These are phyloP conservation scores for Scomber japonicus DNA, from an alignment of 2,113 vertebrate genomes.

Conservation along the genomic window DNA sequence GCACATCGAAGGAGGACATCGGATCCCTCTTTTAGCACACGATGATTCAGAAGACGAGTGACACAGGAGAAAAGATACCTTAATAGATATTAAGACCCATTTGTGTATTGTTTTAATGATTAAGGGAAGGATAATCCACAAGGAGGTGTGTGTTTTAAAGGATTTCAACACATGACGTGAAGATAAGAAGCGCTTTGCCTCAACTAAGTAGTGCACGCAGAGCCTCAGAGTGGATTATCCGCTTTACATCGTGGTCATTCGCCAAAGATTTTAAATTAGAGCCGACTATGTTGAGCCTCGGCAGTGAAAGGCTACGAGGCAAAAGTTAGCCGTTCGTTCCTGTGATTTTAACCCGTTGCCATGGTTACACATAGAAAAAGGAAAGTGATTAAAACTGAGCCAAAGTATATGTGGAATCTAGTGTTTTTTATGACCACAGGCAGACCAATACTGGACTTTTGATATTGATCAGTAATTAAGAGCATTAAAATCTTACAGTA, in stretches of 20 bases:
- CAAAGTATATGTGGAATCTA: background rate
- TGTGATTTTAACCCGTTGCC: no score
- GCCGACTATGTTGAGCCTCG: background rate
- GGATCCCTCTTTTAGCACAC: conserved; percentile 7
- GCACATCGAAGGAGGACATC: conserved; percentile 14
- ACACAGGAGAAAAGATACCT: background rate
- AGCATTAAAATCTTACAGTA: no score
- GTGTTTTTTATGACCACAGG: background rate
- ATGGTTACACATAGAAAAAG: no score
- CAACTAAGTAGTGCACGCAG: conserved; percentile 23
- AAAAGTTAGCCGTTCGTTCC: background rate
- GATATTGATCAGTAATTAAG: no score
- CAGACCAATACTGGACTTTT: no score
- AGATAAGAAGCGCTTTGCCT: conserved; percentile 14
- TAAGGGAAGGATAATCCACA: conserved; percentile 27
- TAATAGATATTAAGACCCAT: conserved; percentile 6
- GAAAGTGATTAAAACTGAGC: background rate
- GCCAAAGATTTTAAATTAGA: conserved; percentile 4
- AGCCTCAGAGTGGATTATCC: conserved; percentile 35
- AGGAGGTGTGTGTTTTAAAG: conserved; percentile 1
- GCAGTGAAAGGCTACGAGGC: background rate
- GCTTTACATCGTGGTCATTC: background rate
- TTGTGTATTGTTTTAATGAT: conserved; percentile 56
- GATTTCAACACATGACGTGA: conserved; percentile 3
- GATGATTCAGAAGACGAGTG: background rate